Base-by-base conservation (phyloP, 1,140 invertebrate genomes). In the Sarcophaga peregrina region DNA sequence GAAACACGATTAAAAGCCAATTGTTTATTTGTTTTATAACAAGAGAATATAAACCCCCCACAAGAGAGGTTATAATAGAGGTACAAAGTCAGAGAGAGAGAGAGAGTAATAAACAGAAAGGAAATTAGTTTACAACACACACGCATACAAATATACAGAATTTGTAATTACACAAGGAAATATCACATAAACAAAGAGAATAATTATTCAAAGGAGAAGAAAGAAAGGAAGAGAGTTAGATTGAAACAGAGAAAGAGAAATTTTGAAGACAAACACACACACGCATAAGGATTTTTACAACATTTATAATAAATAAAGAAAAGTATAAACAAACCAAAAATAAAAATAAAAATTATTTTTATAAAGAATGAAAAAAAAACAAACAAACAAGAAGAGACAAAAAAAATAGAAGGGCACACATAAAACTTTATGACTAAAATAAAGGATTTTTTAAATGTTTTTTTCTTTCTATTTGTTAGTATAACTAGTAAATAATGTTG, bases 351-450 rank as follows among this genome's bases (percentile, higher is more conserved):
- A 37, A 37, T 37, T 37, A 37, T 37, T 37, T n/a, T 37, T 37
- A 37, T 37, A 37, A 68, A 68, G 62, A 68, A 68, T 68, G 62
- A 68, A 25, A 68, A 10, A n/a, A n/a, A n/a, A n/a, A n/a, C n/a
- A n/a, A n/a, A n/a, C n/a, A n/a, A 52, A 68, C 25, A 68, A 68
- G 62, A 68, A 68, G 62, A 68, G 62, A 68, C 62, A 25, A 78
- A 78, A 78, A 78, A 78, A 50, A 72, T 25, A 78, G 48, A 78
- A 78, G 48, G 75, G 75, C 75, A 78, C 75, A 78, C 75, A 78
- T 78, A 78, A 2, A 78, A 78, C n/a, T 78, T 78, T 78, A 78
- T 50, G 75, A 78, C 75, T 50, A 78, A 78, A 78, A 78, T 78
- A 78, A 78, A 78, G 75, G 75, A 78, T 78, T 78, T 37, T 37